These are phyloP conservation scores for Phortica magna DNA, from an alignment of 2,888 invertebrate species.

Conservation along the genomic window DNA sequence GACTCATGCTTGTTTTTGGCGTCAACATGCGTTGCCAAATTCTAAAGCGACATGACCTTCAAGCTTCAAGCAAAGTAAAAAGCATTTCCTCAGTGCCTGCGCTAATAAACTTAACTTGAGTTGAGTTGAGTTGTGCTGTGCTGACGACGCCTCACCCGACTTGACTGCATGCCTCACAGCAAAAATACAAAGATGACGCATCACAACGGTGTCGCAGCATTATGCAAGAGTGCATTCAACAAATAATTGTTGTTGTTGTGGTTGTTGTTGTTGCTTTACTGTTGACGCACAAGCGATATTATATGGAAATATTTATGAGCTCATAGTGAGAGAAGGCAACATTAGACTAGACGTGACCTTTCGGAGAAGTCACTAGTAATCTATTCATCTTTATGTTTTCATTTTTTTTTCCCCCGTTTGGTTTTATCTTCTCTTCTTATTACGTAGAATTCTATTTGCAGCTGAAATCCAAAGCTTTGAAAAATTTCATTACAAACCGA, in stretches of 20 bases:
- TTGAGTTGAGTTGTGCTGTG: neutral
- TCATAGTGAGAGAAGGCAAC: neutral
- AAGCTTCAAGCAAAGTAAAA: neutral
- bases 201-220: constrained; percentile 2
- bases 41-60: constrained; percentile 12
- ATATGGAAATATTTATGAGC: constrained; percentile 17
- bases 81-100: neutral
- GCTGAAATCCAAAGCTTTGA: neutral
- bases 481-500: neutral
- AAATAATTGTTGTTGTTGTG: constrained; percentile 29
- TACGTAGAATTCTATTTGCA: neutral
- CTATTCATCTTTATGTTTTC: neutral
- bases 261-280: constrained; percentile 23
- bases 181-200: neutral
- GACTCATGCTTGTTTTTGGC: too few species aligned
- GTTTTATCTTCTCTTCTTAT: constrained; percentile 12
- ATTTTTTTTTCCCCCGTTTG: constrained; percentile 22
- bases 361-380: neutral
- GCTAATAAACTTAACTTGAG: neutral
- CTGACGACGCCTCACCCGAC: constrained; percentile 36
- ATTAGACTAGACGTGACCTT: constrained; percentile 23
- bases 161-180: neutral
- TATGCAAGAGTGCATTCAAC: constrained; percentile 13
- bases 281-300: constrained; percentile 20
- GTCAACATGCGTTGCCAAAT: constrained; percentile 10